Base-by-base conservation (phyloP, 2,888 invertebrate genomes). In the Herminia tarsipennalis region DNA sequence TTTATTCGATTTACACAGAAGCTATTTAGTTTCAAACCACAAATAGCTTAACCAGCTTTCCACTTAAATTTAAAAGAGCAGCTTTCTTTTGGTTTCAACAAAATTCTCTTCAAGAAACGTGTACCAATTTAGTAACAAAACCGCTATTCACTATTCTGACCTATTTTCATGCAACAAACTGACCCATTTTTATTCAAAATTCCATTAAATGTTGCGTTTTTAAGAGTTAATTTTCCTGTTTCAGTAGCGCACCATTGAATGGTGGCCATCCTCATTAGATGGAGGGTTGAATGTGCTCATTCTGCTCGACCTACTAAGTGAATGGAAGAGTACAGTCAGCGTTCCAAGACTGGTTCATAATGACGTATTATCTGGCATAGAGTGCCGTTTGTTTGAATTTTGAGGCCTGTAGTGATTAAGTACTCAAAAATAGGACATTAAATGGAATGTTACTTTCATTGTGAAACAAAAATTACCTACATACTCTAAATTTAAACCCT, bases 191-290 rank as follows among this genome's bases (percentile, higher is more conserved):
- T 42, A 54, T 63, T 65, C 42, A 64, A 28, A 54, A 62, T 41
- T 50, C 47, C 60, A 61, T 66, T 64, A 58, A 65, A 59, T 53
- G 35, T 51, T 59, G n/a, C 47, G 46, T 66, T 70, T 62, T 44
- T 55, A 59, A 72, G 65, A 70, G 76, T 79, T 82, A 83, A 83
- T 83, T 83, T 83, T 83, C 83, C 82, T 83, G 81, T 61, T 48
- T 57, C 60, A 55, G 44, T 52, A 18, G 16, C 34, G 34, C 45
- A 72, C 53, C 58, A 70, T 70, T 69, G 59, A 66, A 56, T 64
- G 64, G 60, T 59, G 66, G 65, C 48, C 54, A 58, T 70, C 67
- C 77, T 83, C 81, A 81, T 83, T 83, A 82, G 60, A 62, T 54
- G 22, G 35, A 39, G 42, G 66, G 59, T 64, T 73, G 75, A 76